Evolutionary conservation across 1,140 invertebrate species (phyloP), one percentile per base, ranked within the genome.

Genomic region (Wiebesia pumilae): DNA sequence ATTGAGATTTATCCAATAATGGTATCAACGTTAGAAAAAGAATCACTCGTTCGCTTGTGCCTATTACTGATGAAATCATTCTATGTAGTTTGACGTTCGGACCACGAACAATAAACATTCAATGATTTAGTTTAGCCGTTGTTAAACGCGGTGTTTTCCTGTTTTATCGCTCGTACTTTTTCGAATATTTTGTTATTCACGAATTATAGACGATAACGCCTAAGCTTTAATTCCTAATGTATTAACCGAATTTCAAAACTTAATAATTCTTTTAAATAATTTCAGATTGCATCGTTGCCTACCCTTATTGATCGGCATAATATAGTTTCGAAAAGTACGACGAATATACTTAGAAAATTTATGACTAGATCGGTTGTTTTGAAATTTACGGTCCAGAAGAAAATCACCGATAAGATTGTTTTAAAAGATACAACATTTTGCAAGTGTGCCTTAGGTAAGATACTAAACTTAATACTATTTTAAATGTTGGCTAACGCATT

Each of bases 401-500:
- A 84, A 84, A 84, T 84, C 9, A 35, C 35, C 12, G 83, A 84
- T 43, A 84, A 84, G 24, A 84, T 84, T 33, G 75, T 79, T 47
- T 84, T 84, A 30, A 84, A 84, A 40, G 83, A 84, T 14, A 84
- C 75, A 12, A 4, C 19, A 6, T 79, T 84, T 79, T 79, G 33
- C n/a, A 84, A 84, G n/a, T 84, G 75, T 84, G 54, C 19, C 24
- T 47, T 80, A 85, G 84, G 84, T 85, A 69, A 67, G 40, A 54
- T 73, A 14, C 40, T 75, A 40, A 75, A 30, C 12, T 69, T 3
- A 67, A 67, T 67, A 30, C 9, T 30, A 30, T 67, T 67, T 67
- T 67, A n/a, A 30, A 54, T 54, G 2, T 62, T 10, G 27, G 14
- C 6, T 54, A 54, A 54, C 10, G 10, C 21, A 6, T 62, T 62